Conservation (phyloP, 2,888 invertebrate genomes). For the Ceratothoa steindachneri region DNA sequence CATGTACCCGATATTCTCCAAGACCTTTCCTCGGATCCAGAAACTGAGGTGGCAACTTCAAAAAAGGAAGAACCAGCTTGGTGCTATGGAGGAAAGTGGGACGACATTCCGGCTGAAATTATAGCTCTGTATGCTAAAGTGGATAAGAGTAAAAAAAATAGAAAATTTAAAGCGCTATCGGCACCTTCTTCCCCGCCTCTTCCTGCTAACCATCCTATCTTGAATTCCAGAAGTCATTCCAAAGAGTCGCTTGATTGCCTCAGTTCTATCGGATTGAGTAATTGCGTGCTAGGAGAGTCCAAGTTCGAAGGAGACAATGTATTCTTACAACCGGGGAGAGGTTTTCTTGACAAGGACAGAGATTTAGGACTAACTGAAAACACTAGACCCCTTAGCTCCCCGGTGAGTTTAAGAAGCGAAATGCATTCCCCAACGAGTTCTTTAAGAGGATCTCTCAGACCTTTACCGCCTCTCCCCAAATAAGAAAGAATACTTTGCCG, state of each 20-base stretch:
- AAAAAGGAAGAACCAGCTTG: too few species aligned
- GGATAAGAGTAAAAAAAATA: constrained; percentile 49
- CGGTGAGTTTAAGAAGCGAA: not conserved
- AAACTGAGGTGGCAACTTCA: not conserved
- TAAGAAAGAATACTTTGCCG: too few species aligned
- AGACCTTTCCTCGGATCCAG: constrained; percentile 16
- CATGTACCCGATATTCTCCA: constrained; percentile 39
- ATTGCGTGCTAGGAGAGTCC: not conserved
- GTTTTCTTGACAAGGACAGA: too few species aligned
- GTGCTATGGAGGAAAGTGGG: too few species aligned
- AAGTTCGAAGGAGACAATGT: not conserved
- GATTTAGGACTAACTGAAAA: too few species aligned
- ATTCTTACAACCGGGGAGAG: too few species aligned
- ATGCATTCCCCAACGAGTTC: not conserved
- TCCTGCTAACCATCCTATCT: not conserved
- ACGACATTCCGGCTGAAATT: constrained; percentile 48
- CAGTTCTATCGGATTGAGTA: not conserved
- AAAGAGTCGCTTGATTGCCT: not conserved
- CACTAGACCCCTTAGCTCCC: not conserved
- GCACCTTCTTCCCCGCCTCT: not conserved
- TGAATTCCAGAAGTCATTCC: not conserved
- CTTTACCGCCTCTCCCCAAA: constrained; percentile 4
- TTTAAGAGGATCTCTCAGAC: not conserved
- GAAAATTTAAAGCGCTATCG: not conserved
- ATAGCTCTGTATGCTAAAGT: constrained; percentile 50